Evolutionary conservation across 2,797 vertebrate species (phyloP).

Genomic region (Anabas testudineus): DNA sequence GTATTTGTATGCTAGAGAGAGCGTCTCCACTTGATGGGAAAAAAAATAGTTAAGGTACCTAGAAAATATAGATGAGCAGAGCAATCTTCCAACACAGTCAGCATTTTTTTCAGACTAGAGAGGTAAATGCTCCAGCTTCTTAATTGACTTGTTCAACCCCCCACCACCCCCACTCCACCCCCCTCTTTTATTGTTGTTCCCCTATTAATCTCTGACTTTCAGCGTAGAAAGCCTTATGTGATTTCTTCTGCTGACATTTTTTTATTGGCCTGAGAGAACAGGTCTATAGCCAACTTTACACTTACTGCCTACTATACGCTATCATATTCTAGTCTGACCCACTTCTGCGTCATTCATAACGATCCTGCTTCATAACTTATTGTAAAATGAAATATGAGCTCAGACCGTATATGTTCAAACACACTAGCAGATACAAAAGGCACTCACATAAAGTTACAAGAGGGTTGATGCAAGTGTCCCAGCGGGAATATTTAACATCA

Average conservation of each 20-base stretch:
- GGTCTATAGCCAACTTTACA: conserved; percentile 55
- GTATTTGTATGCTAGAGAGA: conserved; percentile 62
- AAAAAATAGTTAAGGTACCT: conserved; percentile 54
- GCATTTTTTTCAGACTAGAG: conserved; percentile 49
- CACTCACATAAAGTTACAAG: conserved; percentile 33
- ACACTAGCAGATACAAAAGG: conserved; percentile 34
- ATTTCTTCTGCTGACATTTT: conserved; percentile 62
- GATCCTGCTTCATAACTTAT: conserved; percentile 26
- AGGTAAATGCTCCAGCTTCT: conserved; percentile 64
- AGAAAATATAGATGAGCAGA: conserved; percentile 67
- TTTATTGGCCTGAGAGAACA: conserved; percentile 60
- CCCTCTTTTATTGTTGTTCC: conserved; percentile 49
- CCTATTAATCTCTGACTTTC: conserved; percentile 70
- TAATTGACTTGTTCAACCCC: conserved; percentile 70
- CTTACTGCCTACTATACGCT: conserved; percentile 38
- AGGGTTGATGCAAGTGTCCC: conserved; percentile 57
- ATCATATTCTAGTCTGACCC: conserved; percentile 59
- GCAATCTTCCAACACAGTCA: conserved; percentile 61
- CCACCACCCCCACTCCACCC: no score
- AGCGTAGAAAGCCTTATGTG: conserved; percentile 61
- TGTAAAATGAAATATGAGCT: conserved; percentile 52
- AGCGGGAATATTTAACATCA: conserved; percentile 69
- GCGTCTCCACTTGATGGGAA: conserved; percentile 40
- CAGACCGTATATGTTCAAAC: conserved; percentile 42
- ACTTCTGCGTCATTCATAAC: conserved; percentile 58